Percentiles rank a stretch among this genome's conserved stretches.
These are phyloP conservation scores for Tyto alba DNA, from an alignment of 2,113 vertebrate genomes.

Conservation along the genomic window DNA sequence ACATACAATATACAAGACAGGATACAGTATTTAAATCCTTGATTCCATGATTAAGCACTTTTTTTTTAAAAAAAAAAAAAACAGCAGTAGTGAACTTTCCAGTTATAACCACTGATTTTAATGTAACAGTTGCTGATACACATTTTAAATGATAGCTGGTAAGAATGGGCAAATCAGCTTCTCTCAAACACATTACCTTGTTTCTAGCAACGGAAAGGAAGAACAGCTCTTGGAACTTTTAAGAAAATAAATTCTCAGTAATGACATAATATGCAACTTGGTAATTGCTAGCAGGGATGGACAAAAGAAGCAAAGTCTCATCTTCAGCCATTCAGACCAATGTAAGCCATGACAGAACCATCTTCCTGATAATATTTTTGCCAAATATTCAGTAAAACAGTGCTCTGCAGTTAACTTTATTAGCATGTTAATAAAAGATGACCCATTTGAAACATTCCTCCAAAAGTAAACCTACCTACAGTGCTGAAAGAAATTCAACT, in stretches of 20 bases:
- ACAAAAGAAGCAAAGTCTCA: neutral
- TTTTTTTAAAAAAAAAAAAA: neutral
- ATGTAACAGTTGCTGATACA: neutral
- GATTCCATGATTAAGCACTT: neutral
- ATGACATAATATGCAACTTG: no score
- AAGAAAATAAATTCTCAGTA: neutral
- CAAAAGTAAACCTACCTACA: neutral
- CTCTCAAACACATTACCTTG: accelerated
- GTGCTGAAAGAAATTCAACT: neutral
- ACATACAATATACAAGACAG: no score
- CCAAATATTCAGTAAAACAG: neutral
- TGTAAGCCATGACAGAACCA: neutral
- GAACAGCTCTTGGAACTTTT: neutral
- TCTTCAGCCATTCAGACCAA: neutral
- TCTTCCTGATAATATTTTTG: neutral
- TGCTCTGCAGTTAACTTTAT: neutral
- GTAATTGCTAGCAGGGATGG: neutral
- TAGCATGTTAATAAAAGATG: neutral
- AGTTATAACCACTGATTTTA: neutral
- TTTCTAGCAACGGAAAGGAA: neutral
- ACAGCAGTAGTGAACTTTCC: neutral
- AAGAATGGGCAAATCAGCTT: accelerated
- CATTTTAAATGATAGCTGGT: neutral
- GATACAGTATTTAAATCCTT: neutral
- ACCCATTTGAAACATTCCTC: neutral